A percentile compares a stretch with the other conserved stretches of the same genome.
These are phyloP conservation scores for Pyrochroa serraticornis DNA, from an alignment of 2,888 invertebrate species.

Conservation along the genomic window DNA sequence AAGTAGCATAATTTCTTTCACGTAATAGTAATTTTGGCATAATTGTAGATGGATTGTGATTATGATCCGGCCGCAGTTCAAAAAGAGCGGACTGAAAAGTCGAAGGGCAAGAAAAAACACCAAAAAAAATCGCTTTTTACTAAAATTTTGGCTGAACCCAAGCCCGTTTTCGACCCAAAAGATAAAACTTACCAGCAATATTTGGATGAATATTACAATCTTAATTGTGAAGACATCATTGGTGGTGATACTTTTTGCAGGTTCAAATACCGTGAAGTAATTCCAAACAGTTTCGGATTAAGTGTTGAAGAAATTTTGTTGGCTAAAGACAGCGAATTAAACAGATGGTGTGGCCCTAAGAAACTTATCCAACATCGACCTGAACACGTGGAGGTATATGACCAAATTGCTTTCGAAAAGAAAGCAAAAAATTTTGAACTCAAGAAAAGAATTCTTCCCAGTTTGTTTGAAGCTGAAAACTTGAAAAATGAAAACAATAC, in stretches of 20 bases:
- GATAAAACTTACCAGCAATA: conserved; percentile 82
- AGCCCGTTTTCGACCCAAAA: conserved; percentile 85
- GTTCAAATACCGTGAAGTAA: conserved; percentile 90
- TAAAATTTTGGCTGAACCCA: conserved; percentile 72
- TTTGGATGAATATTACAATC: conserved; percentile 91
- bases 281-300: conserved; percentile 91
- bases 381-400: conserved; percentile 78
- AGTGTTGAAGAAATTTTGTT: conserved; percentile 90
- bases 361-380: conserved; percentile 81
- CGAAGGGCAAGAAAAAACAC: conserved; percentile 64
- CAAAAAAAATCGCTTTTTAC: conserved; percentile 77
- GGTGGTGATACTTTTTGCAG: conserved; percentile 89
- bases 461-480: conserved; percentile 67
- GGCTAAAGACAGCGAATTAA: conserved; percentile 92
- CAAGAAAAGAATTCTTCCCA: conserved; percentile 80
- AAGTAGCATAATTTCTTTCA: conserved; percentile 22
- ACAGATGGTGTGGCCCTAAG: conserved; percentile 93
- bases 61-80: conserved; percentile 70
- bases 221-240: conserved; percentile 95
- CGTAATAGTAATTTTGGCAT: conserved; percentile 35
- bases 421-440: conserved; percentile 75
- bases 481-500: conserved; percentile 28
- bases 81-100: conserved; percentile 64
- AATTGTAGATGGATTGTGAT: conserved; percentile 83
- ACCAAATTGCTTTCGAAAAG: conserved; percentile 74